phyloP scores from a whole-genome alignment of 2,113 vertebrate species.

The Agapornis roseicollis region DNA sequence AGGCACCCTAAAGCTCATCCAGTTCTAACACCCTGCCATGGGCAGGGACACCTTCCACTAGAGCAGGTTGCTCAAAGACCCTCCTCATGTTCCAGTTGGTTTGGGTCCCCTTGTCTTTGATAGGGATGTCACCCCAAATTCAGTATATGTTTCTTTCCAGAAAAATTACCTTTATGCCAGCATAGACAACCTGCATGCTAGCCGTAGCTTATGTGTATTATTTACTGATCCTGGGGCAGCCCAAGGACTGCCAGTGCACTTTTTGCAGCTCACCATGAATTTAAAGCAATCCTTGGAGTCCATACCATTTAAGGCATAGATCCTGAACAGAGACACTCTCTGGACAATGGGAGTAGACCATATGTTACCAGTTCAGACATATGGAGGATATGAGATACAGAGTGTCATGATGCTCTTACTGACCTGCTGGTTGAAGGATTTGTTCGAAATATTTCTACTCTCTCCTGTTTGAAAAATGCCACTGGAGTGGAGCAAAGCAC shows the following conservation, averaged over 20 bases:
- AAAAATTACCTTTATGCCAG: not conserved
- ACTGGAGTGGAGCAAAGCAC: not conserved
- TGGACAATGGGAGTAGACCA: not conserved
- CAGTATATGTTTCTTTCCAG: not conserved
- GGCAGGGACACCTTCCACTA: not conserved
- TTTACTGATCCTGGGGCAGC: not conserved
- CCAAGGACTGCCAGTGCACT: not conserved
- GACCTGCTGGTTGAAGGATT: not conserved
- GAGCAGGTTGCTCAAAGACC: not conserved
- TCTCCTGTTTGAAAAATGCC: not conserved
- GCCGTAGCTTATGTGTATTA: not conserved
- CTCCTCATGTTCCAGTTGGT: not conserved
- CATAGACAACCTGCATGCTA: not conserved
- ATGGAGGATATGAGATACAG: not conserved
- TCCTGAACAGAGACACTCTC: not conserved
- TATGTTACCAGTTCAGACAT: not conserved
- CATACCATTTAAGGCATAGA: not conserved
- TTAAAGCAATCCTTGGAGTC: not conserved
- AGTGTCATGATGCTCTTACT: not conserved
- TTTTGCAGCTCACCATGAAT: not conserved
- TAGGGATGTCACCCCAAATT: not conserved
- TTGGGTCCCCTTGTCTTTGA: not conserved
- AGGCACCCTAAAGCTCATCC: not conserved
- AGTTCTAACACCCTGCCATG: not conserved
- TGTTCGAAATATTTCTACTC: not conserved